Evolutionary conservation across 2,797 vertebrate genomes (phyloP), one percentile per base, ranked within the genome.

Genomic region (Danio kyathit): DNA sequence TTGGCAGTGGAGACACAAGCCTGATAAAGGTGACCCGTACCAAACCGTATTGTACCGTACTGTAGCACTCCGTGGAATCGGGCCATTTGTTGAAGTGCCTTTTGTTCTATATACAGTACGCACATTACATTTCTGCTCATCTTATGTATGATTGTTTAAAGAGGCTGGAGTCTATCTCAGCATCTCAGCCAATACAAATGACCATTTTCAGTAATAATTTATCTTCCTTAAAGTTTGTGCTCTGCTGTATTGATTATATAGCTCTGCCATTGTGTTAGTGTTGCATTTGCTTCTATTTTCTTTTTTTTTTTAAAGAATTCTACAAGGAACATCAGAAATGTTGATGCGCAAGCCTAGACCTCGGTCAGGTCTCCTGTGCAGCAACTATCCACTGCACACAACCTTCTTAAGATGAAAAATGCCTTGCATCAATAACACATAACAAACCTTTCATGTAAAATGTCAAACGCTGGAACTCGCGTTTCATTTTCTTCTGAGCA

Each of bases 391-490:
- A 44, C 7, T 60, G 8, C 17, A 13, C 13, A 40, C 29, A 61
- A 11, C 43, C 29, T 52, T 71, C 9, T 60, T 8, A 6, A 19
- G 46, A 46, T 11, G 38, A 79, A n/a, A 63, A 29, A 21, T 44
- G 46, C 13, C 29, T 63, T 79, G 56, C n/a, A 43, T 61, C 66
- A 61, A 7, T 16, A 67, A 7, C 40, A 43, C 51, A 52, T 49
- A 21, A 46, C 16, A 73, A 51, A 70, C 6, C 14, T 49, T 72
- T 74, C 49, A 52, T 54, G 14, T 69, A 19, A 49, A 74, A 69
- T 66, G 61, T 69, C 49, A 82, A 65, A 51, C 43, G 12, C 64
- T 57, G 43, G 73, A 49, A 51, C 4, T 21, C 76, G 46, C 48
- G 43, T 63, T 74, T 43, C 17, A 60, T 51, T 75, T 44, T 43